Conservation (phyloP, 2,888 invertebrate species). For the Linnaemya tessellans region DNA sequence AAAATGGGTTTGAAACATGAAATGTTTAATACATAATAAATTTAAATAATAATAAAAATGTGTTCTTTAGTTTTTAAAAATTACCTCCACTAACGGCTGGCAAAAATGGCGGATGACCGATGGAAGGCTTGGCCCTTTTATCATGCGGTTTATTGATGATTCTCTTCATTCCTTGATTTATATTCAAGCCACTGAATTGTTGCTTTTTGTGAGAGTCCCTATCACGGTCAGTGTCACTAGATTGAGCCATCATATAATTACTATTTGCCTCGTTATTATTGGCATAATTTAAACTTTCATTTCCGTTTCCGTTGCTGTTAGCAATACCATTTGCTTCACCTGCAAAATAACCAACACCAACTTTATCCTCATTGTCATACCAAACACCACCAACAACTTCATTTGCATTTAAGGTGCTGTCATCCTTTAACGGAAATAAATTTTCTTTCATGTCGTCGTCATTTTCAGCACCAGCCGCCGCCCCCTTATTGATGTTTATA, state of each 20-base stretch:
- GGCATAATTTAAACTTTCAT: constrained; percentile 65
- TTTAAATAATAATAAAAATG: too few species aligned
- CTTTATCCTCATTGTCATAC: constrained; percentile 18
- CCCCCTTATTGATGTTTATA: neutral
- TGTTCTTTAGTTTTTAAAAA: constrained; percentile 64
- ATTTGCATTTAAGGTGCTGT: constrained; percentile 45
- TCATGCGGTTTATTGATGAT: constrained; percentile 3
- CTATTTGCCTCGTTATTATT: constrained; percentile 51
- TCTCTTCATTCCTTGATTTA: neutral
- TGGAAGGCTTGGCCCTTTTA: constrained; percentile 61
- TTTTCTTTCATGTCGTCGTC: constrained; percentile 35
- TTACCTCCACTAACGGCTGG: constrained; percentile 83
- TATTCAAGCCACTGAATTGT: constrained; percentile 17
- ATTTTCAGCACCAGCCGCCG: neutral
- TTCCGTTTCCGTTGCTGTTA: constrained; percentile 59
- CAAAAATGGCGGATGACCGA: constrained; percentile 73
- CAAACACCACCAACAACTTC: constrained; percentile 7
- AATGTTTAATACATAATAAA: too few species aligned
- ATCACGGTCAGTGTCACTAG: constrained; percentile 20
- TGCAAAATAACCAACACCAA: constrained; percentile 8
- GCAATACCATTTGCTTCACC: constrained; percentile 57
- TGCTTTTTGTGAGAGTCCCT: neutral
- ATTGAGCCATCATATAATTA: constrained; percentile 51
- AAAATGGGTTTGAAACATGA: too few species aligned
- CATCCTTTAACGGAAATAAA: constrained; percentile 62